Conservation (phyloP, 2,113 vertebrate genomes). For the human region GRCh38 chr4:14164501-14165000, state of each 20-base stretch:
- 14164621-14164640: background rate
- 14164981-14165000: background rate
- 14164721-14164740: fast-evolving
- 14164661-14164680: too few species aligned
- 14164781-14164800: background rate
- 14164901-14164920: background rate
- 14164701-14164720: background rate
- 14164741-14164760: background rate
- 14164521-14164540: background rate
- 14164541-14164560: background rate
- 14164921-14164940: background rate
- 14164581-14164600: too few species aligned
- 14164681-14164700: background rate
- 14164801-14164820: background rate
- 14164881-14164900: background rate
- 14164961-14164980: background rate
- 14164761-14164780: background rate
- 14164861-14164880: background rate
- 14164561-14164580: background rate
- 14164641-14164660: background rate
- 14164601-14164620: background rate
- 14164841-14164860: background rate
- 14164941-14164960: background rate
- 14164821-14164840: too few species aligned
- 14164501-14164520: background rate